Evolutionary conservation across 2,888 invertebrate species (phyloP).

Genomic region (Acronicta psi): DNA sequence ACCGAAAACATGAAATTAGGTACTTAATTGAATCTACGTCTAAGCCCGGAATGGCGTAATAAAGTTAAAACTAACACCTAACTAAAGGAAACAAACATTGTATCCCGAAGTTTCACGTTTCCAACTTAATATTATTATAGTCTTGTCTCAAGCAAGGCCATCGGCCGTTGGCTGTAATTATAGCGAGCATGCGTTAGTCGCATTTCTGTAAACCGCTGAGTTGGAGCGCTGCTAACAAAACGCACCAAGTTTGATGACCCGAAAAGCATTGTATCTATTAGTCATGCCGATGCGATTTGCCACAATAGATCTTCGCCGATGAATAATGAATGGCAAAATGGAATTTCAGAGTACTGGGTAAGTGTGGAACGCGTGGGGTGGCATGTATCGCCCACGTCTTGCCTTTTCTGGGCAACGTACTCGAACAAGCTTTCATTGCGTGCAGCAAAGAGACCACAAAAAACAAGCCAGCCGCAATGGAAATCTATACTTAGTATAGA

Average conservation of each 20-base stretch:
- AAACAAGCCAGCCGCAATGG: slow-evolving; percentile 52
- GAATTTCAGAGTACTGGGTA: slow-evolving; percentile 57
- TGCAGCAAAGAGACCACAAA: slow-evolving; percentile 47
- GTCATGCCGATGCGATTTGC: slow-evolving; percentile 47
- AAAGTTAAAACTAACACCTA: slow-evolving; percentile 55
- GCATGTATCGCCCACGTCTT: slow-evolving; percentile 63
- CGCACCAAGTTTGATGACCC: slow-evolving; percentile 70
- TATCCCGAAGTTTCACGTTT: slow-evolving; percentile 53
- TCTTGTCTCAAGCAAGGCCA: slow-evolving; percentile 58
- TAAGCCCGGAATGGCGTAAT: slow-evolving; percentile 47
- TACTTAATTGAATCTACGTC: slow-evolving; percentile 38
- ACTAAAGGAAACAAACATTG: slow-evolving; percentile 59
- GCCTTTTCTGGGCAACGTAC: slow-evolving; percentile 70
- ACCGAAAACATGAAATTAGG: slow-evolving; percentile 38
- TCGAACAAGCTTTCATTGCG: slow-evolving; percentile 73
- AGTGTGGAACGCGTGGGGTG: slow-evolving; percentile 58
- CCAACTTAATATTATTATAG: slow-evolving; percentile 60
- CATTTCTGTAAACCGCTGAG: slow-evolving; percentile 60
- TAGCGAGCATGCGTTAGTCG: slow-evolving; percentile 58
- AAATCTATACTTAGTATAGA: slow-evolving; percentile 58
- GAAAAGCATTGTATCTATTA: slow-evolving; percentile 60
- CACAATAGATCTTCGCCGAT: slow-evolving; percentile 46
- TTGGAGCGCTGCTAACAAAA: slow-evolving; percentile 45
- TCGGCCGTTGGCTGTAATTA: slow-evolving; percentile 62
- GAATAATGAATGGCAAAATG: slow-evolving; percentile 50